Percentiles rank a stretch among this genome's conserved stretches.
phyloP scores from a whole-genome alignment of 2,113 vertebrate species.

The Herpetotheres cachinnans region DNA sequence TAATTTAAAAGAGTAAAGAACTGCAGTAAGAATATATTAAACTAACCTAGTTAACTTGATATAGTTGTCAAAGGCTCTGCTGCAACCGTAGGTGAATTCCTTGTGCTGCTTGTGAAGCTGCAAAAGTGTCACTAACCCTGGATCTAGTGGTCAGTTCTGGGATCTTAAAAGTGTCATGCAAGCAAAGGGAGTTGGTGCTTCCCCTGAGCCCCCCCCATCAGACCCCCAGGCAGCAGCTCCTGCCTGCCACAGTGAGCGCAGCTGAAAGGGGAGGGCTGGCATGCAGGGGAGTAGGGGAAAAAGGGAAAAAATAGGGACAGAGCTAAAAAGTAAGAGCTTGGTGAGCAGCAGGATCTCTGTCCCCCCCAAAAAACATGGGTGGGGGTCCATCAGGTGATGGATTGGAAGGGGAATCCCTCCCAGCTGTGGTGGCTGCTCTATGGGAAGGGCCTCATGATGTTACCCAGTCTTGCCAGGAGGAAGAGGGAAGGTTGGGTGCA shows the following conservation, averaged over 20 bases:
- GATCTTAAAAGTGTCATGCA: not conserved
- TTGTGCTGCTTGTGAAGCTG: not conserved
- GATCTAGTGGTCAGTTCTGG: not conserved
- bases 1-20: slow-evolving; percentile 65
- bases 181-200: not conserved
- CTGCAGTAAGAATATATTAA: not conserved
- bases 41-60: not conserved
- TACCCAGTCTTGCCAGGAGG: too few relatives aligned
- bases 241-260: accelerated
- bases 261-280: not conserved
- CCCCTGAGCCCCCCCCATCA: accelerated
- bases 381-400: not conserved
- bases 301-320: not conserved
- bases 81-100: accelerated
- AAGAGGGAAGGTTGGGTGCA: not conserved
- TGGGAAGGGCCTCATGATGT: not conserved
- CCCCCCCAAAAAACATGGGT: accelerated
- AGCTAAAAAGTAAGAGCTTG: not conserved
- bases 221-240: not conserved
- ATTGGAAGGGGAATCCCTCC: not conserved
- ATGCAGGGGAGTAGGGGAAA: too few relatives aligned
- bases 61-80: not conserved
- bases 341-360: not conserved
- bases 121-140: not conserved
- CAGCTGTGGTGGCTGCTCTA: not conserved